Evolutionary conservation across 1,140 invertebrate species (phyloP).

Genomic region (Brachionus asplanchnoidis): DNA sequence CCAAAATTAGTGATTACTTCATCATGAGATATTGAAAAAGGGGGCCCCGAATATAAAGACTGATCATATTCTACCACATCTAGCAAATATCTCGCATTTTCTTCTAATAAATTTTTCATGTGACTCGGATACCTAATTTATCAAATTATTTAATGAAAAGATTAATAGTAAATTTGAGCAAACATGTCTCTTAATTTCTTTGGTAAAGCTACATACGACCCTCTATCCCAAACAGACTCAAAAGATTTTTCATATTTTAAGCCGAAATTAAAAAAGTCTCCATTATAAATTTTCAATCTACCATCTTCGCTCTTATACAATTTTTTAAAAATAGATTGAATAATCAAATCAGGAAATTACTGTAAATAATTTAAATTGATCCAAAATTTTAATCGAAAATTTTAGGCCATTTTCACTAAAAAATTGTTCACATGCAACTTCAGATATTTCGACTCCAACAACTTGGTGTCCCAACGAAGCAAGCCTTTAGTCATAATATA

Average conservation of each 20-base stretch:
- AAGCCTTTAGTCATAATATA: not conserved
- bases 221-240: not conserved
- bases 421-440: not conserved
- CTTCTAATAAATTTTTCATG: not conserved
- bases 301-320: not conserved
- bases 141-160: not conserved
- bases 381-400: not conserved
- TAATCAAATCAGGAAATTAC: not conserved
- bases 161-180: not conserved
- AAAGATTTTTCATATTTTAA: not conserved
- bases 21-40: not conserved
- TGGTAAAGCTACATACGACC: not conserved
- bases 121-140: not conserved
- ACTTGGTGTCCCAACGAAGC: not conserved
- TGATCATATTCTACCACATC: not conserved
- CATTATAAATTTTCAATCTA: not conserved
- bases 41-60: not conserved
- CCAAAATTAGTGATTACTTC: not conserved
- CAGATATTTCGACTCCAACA: not conserved
- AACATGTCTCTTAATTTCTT: not conserved
- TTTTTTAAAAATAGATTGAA: not conserved
- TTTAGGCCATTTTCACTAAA: constrained; percentile 4
- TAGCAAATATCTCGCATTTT: not conserved
- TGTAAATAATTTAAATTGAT: not conserved
- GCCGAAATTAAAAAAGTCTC: not conserved